Base-by-base conservation (phyloP, 2,797 vertebrate genomes). In the Poecilia gillii region DNA sequence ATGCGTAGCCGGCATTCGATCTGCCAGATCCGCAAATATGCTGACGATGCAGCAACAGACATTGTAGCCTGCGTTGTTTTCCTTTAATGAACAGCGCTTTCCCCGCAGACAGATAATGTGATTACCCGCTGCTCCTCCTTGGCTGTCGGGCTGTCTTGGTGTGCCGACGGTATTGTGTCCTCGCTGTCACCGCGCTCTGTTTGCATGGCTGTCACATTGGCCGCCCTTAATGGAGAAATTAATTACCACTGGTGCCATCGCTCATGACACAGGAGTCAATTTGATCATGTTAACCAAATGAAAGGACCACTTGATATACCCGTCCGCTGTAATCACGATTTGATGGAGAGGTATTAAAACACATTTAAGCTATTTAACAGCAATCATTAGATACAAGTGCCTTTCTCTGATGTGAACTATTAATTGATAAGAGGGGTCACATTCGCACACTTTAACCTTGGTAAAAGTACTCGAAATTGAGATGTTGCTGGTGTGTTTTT, bases 201-300 rank as follows among this genome's bases (percentile, higher is more conserved):
- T 96, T 96, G 94, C 92, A 92, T 91, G 92, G 92, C 91, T 94
- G 95, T 94, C 95, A 94, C 93, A 94, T 92, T 89, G 91, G 90
- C 93, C 91, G 88, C 80, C 91, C 87, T 93, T 95, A 96, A 95
- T 96, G 92, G 92, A 95, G 94, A 95, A 96, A 96, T 96, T 94
- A 96, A 96, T 95, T 96, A 94, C 93, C 86, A 86, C 82, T 87
- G 86, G 90, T 95, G 95, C 95, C 94, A 95, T 94, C 89, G 91
- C 91, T 93, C 88, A 89, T 90, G 93, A 93, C 93, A 92, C 92
- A 93, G 91, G 89, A 95, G 94, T 94, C 93, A 95, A 91, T 96
- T 95, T 95, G 92, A 94, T 95, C 93, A 95, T 95, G 93, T 94
- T 94, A 95, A 95, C 91, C 90, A 93, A 95, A 94, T 91, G 88